Base-by-base conservation (phyloP, 1,140 invertebrate genomes). In the Cydia fagiglandana region DNA sequence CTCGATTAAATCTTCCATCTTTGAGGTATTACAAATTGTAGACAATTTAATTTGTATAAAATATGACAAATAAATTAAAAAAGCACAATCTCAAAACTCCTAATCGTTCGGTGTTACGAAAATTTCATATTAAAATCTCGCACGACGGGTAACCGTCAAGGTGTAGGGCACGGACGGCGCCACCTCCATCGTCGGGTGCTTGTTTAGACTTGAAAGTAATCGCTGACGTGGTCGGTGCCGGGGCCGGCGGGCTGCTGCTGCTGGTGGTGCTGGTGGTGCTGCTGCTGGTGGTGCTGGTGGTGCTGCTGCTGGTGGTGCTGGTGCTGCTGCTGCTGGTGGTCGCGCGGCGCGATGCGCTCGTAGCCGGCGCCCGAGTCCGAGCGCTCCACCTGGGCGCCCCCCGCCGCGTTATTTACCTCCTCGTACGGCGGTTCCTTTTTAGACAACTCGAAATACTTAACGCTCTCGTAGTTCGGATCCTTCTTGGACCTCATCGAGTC, bases 391-490 rank as follows among this genome's bases (percentile, higher is more conserved):
- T 4, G 34, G 6, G 34, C 34, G 41, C 80, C 76, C 79, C 80
- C 82, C 1, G 81, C 78, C 45, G 93, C 89, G 73, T 91, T 91
- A 20, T 92, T 86, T 20, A 94, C 86, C 76, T 90, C 92, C 80
- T 94, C 94, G 75, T 94, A 94, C 3, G 93, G 94, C 17, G 94
- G 93, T 41, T 94, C 94, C 66, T 86, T 89, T 61, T 88, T 86
- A 0, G 91, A 82, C 1, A 93, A 78, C 45, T 94, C 93, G 75
- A 94, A 93, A 87, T 94, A 94, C 73, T 94, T 94, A 0, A 94
- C 94, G 78, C 94, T 94, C 76, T 94, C 93, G 73, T 94, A 94
- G 79, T 94, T 94, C 0, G 94, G 94, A 85, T 94, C 93, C 47
- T 91, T 93, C 81, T 87, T 91, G 1, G 89, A 92, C 61, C 90